Base-by-base conservation (phyloP, 2,113 vertebrate genomes). In the Heterotis niloticus region DNA sequence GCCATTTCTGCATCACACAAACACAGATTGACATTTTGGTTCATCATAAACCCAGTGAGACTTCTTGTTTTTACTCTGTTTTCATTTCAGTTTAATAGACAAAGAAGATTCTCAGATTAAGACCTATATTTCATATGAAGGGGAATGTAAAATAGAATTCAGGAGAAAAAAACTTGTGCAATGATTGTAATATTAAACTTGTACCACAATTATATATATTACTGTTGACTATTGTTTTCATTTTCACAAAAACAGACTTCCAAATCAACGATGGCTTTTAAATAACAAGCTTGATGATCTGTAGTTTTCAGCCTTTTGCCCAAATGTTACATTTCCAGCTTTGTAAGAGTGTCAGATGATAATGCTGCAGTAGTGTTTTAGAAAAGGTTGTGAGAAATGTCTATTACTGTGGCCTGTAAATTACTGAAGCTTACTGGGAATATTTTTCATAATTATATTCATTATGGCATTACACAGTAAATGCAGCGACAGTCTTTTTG, bases 131-230 rank as follows among this genome's bases (percentile, higher is more conserved):
- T 57, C n/a, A 13, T 23, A 17, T 60, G 26, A 52, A 62, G 56
- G 5, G 29, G 75, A 77, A 77, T 77, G 76, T 77, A 67, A 67
- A 56, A 51, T n/a, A 77, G 29, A 77, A 66, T n/a, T 5, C 1
- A 28, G 13, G 29, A n/a, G 44, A 64, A 64, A 34, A 64, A 64
- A 34, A 62, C 60, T 34, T 20, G 60, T 51, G 29, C 60, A 24
- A 65, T 23, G 12, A 76, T 54, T 18, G 5, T 56, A 44, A 66
- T 12, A 54, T 67, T 66, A 44, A 68, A 78, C 24, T 59, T 57
- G 5, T n/a, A 51, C 2, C 52, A 77, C 17, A 16, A 10, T 11
- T 23, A 16, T n/a, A 16, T 64, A 14, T 20, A 13, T 29, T 64
- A 20, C 10, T 66, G 56, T 17, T 34, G 20, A 52, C 13, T 52